phyloP scores from a whole-genome alignment of 2,888 invertebrate species.

The Acleris literana region DNA sequence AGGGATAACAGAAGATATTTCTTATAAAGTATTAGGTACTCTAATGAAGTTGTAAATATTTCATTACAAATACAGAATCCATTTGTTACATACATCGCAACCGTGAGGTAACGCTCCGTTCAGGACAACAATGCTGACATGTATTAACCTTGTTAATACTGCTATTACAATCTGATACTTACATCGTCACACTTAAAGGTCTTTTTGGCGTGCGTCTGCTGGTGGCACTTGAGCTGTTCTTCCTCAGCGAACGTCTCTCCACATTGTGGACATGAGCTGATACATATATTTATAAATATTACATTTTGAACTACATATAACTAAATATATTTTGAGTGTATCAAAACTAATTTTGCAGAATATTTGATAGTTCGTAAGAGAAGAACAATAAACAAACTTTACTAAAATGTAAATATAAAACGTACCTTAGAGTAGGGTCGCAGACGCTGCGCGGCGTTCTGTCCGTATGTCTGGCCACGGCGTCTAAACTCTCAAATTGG shows the following conservation, averaged over 20 bases:
- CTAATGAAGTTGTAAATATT: no score
- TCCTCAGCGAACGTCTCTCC: constrained; percentile 24
- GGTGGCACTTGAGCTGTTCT: constrained; percentile 9
- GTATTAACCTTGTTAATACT: no score
- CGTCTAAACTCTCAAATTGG: constrained; percentile 29
- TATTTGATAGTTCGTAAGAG: no score
- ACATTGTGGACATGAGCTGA: constrained; percentile 18
- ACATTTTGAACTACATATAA: not conserved
- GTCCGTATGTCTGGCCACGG: constrained; percentile 30
- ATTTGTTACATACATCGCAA: not conserved
- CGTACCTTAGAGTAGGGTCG: constrained; percentile 24
- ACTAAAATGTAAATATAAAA: no score
- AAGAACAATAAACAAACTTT: no score
- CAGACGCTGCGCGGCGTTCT: constrained; percentile 16
- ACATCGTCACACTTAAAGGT: constrained; percentile 27
- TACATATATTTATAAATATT: not conserved
- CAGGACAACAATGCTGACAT: no score
- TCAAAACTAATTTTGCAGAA: no score
- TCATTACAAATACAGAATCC: no score
- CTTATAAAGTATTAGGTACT: no score
- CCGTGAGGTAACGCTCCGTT: no score
- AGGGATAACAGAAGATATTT: no score
- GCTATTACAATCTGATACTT: not conserved
- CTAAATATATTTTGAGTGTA: not conserved
- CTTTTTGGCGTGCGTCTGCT: constrained; percentile 2